Evolutionary conservation across 2,888 invertebrate species (phyloP), one percentile per base, ranked within the genome.

Genomic region (Lepidocyrtoides sp.): DNA sequence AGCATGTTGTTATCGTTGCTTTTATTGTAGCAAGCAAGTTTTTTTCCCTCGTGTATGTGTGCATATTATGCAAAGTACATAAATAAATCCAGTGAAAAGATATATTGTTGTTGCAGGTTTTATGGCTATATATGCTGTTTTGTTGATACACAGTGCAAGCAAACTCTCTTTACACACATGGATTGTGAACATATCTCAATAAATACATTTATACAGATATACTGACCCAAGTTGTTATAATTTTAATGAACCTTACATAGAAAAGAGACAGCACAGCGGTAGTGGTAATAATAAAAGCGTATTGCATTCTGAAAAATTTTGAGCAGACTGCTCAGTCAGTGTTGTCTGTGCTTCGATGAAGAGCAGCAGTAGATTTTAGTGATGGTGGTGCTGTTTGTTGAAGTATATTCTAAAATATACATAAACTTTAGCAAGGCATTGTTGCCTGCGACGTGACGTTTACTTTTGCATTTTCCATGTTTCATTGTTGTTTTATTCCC

Each of bases 51-150:
- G 51, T 10, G 36, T 54, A n/a, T 32, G 51, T 7, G n/a, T 32
- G 41, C 41, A 41, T 81, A 23, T 54, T n/a, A 79, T 29, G 60
- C 41, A 60, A 60, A 81, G 23, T 23, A 54, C 77, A 77, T 54
- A 77, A 51, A 77, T 77, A 77, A 63, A 83, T 63, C 48, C 66
- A 60, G 44, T 63, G 54, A 77, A 77, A 77, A 54, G 77, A 77
- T 77, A 77, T 26, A n/a, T n/a, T 77, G 51, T 77, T 77, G 77
- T 77, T 77, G 77, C 51, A 44, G 72, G 72, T 72, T 72, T 77
- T 51, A 51, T 8, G 44, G 44, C 44, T 1, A 14, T 44, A n/a
- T 48, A 14, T 69, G 66, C 12, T 41, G 44, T 44, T 23, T 77
- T 54, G n/a, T 77, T 77, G 51, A 54, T 29, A 17, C 54, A n/a